These are phyloP conservation scores for Scolopax mira DNA, from an alignment of 2,113 vertebrate genomes.

Conservation along the genomic window DNA sequence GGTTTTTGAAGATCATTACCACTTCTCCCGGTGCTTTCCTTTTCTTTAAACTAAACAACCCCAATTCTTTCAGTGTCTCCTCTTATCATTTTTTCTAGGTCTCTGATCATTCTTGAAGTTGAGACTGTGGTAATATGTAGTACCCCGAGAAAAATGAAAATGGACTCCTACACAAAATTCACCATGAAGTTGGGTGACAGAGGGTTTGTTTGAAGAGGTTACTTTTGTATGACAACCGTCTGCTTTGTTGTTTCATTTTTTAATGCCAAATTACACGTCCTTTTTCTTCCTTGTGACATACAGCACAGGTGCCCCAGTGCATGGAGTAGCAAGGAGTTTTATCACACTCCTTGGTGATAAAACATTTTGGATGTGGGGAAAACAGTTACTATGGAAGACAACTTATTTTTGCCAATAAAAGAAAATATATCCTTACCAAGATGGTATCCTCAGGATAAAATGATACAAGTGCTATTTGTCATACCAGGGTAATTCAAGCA, in stretches of 20 bases:
- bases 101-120: slow-evolving; percentile 29
- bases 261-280: neutral
- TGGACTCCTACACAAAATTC: neutral
- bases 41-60: neutral
- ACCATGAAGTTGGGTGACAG: neutral
- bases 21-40: neutral
- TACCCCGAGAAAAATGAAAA: neutral
- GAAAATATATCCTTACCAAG: neutral
- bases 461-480: neutral
- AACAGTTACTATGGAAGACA: neutral
- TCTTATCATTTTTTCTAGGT: slow-evolving; percentile 16
- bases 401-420: neutral
- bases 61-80: slow-evolving; percentile 33
- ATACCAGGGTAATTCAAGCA: neutral
- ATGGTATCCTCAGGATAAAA: neutral
- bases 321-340: neutral
- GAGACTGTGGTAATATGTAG: neutral
- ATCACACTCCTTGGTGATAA: neutral
- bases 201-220: slow-evolving; percentile 9
- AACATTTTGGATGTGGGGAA: neutral
- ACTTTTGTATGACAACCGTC: neutral
- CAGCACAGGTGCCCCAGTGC: neutral
- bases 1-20: neutral
- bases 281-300: neutral
- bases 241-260: neutral